A percentile compares a stretch with the other conserved stretches of the same genome.
Evolutionary conservation across 2,888 invertebrate species (phyloP).

Genomic region (Dolomedes plantarius): DNA sequence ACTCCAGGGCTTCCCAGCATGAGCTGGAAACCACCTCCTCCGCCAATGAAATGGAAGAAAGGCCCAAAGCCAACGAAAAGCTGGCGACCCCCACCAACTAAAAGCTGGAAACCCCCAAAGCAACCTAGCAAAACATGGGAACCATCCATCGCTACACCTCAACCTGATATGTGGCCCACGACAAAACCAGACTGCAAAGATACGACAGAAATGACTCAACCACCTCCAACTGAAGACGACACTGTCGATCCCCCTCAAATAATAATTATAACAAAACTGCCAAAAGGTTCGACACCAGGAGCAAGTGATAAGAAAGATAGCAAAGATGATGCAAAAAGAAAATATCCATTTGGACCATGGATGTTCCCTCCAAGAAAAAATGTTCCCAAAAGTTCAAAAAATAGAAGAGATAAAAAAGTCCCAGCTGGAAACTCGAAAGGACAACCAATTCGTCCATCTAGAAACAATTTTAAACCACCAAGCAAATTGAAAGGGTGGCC

Average conservation of each 20-base stretch:
- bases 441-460: slow-evolving; percentile 20
- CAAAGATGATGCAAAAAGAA: slow-evolving; percentile 21
- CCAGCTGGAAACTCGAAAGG: not conserved
- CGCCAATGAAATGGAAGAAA: slow-evolving; percentile 41
- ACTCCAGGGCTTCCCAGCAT: slow-evolving; percentile 4
- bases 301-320: slow-evolving; percentile 20
- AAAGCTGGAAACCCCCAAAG: slow-evolving; percentile 45
- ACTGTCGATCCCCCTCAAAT: slow-evolving; percentile 39
- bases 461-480: slow-evolving; percentile 17
- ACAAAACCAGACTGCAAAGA: slow-evolving; percentile 60
- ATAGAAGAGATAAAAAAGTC: slow-evolving; percentile 36
- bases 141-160: slow-evolving; percentile 55
- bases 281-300: not conserved
- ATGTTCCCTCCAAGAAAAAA: slow-evolving; percentile 40
- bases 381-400: slow-evolving; percentile 35
- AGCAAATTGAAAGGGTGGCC: slow-evolving; percentile 41
- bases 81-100: slow-evolving; percentile 55
- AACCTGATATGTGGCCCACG: slow-evolving; percentile 42
- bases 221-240: slow-evolving; percentile 22
- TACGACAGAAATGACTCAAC: slow-evolving; percentile 15
- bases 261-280: slow-evolving; percentile 49
- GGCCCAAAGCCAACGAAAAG: slow-evolving; percentile 35
- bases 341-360: slow-evolving; percentile 31
- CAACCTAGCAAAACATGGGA: slow-evolving; percentile 32
- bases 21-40: slow-evolving; percentile 19